phyloP scores from a whole-genome alignment of 1,140 invertebrate species.

The Drosophila saltans region DNA sequence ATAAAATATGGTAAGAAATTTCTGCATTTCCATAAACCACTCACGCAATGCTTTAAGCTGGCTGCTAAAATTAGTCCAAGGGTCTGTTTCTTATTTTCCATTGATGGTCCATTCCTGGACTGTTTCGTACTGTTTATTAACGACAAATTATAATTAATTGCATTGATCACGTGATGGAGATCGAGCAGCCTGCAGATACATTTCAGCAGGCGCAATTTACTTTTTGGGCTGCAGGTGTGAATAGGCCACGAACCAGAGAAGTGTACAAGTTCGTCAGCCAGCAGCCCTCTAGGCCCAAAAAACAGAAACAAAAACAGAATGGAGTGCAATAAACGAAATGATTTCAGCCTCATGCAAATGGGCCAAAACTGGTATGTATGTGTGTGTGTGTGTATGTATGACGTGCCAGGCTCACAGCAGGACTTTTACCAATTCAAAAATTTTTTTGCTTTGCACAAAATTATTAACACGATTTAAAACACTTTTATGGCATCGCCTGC shows the following conservation, averaged over 20 bases:
- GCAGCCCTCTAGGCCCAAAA: conserved; percentile 30
- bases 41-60: conserved; percentile 22
- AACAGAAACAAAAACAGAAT: conserved; percentile 23
- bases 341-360: conserved; percentile 37
- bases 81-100: conserved; percentile 8
- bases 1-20: conserved; percentile 17
- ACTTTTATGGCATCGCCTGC: conserved; percentile 82
- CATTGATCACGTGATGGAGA: conserved; percentile 77
- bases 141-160: conserved; percentile 83
- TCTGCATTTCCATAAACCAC: conserved; percentile 28
- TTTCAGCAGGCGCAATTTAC: conserved; percentile 78
- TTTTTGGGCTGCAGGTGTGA: conserved; percentile 71
- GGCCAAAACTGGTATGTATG: conserved; percentile 6
- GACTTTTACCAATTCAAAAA: conserved; percentile 70
- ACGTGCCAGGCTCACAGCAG: conserved; percentile 74
- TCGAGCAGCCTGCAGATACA: conserved; percentile 72
- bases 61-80: conserved; percentile 35
- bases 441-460: conserved; percentile 58
- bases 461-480: conserved; percentile 83
- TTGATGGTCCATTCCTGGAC: conserved; percentile 27
- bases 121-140: conserved; percentile 57
- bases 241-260: conserved; percentile 54
- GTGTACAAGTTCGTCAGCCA: conserved; percentile 2
- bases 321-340: conserved; percentile 37
- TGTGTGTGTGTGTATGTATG: conserved; percentile 43